These are phyloP conservation scores for Ditylenchus weischeri DNA, from an alignment of 2,888 invertebrate genomes.

Conservation along the genomic window DNA sequence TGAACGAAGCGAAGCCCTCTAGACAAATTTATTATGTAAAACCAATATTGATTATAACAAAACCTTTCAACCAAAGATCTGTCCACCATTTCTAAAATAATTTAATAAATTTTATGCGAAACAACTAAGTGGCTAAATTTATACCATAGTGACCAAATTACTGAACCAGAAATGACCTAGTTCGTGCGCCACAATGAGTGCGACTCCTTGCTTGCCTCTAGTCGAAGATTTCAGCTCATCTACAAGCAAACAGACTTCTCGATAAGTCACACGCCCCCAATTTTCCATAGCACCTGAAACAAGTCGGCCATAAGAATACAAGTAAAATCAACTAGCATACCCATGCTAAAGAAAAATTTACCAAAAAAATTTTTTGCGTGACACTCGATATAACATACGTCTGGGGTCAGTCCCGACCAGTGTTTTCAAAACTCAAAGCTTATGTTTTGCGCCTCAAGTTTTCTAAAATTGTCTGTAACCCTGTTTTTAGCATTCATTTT, in stretches of 20 bases:
- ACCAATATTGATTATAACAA: background rate
- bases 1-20: constrained; percentile 68
- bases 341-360: constrained; percentile 30
- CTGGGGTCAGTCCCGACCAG: too few relatives aligned
- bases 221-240: constrained; percentile 86
- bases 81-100: constrained; percentile 55
- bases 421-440: too few relatives aligned
- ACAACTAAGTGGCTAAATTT: background rate
- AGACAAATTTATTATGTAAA: background rate
- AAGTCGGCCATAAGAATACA: background rate
- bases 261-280: constrained; percentile 88
- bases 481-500: too few relatives aligned
- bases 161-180: constrained; percentile 98
- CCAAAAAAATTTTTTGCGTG: too few relatives aligned
- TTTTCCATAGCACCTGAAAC: constrained; percentile 65
- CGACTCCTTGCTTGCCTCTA: constrained; percentile 71
- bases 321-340: constrained; percentile 1
- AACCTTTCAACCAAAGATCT: constrained; percentile 37
- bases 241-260: constrained; percentile 64
- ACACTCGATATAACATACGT: too few relatives aligned
- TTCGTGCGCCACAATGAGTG: constrained; percentile 78
- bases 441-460: too few relatives aligned
- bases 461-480: too few relatives aligned
- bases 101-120: background rate
- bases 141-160: constrained; percentile 86